A percentile compares a stretch with the other conserved stretches of the same genome.
phyloP scores from a whole-genome alignment of 2,113 vertebrate species.

The Epinephelus fuscoguttatus region DNA sequence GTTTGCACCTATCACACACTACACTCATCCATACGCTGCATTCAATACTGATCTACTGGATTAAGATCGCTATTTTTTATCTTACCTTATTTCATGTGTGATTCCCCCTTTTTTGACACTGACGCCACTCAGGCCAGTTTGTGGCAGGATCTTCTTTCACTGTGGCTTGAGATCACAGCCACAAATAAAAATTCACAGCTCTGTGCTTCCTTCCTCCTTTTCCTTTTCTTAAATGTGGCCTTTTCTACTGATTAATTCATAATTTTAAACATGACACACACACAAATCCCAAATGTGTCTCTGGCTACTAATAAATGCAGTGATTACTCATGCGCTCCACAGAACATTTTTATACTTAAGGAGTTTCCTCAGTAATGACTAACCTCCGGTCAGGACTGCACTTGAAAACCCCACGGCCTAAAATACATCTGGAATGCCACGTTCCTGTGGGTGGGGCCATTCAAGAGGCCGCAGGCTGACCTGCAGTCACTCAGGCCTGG shows the following conservation, averaged over 20 bases:
- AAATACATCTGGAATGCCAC: slow-evolving; percentile 67
- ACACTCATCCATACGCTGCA: not conserved
- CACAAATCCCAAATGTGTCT: not conserved
- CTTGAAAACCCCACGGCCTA: slow-evolving; percentile 57
- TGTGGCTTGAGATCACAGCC: not conserved
- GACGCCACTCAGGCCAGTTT: not conserved
- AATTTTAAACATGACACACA: not conserved
- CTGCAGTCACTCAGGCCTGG: slow-evolving; percentile 2
- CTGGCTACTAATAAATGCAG: slow-evolving; percentile 5
- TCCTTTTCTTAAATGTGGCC: not conserved
- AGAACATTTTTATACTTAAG: not conserved
- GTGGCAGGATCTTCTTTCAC: not conserved
- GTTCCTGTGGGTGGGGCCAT: slow-evolving; percentile 60
- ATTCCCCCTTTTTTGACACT: not conserved
- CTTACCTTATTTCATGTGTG: not conserved
- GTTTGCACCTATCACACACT: not conserved
- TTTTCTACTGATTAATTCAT: not conserved
- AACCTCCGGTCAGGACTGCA: slow-evolving; percentile 46
- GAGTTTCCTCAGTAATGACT: slow-evolving; percentile 45
- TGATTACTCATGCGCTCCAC: slow-evolving; percentile 6
- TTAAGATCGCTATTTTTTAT: not conserved
- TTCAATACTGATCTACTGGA: not conserved
- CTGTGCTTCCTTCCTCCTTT: not conserved
- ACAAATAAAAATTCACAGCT: not conserved
- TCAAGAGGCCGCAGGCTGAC: slow-evolving; percentile 36